phyloP scores from a whole-genome alignment of 2,888 invertebrate species.

The Spilosoma lubricipeda region DNA sequence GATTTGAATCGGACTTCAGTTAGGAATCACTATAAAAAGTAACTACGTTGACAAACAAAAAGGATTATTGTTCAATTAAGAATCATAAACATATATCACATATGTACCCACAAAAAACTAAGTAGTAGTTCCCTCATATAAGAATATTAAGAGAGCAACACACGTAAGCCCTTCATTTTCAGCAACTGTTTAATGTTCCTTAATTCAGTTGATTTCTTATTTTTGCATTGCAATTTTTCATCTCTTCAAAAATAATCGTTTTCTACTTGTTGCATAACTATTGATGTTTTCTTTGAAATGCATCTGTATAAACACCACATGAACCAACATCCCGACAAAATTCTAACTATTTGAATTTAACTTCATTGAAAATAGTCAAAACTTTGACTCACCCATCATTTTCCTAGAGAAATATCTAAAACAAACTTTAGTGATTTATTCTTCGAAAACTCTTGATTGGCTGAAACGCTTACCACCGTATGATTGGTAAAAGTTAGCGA shows the following conservation, averaged over 20 bases:
- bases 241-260: background rate
- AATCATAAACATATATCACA: no score
- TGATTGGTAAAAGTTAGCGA: background rate
- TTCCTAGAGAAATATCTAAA: background rate
- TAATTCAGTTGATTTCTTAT: background rate
- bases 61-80: no score
- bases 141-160: background rate
- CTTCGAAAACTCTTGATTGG: slow-evolving; percentile 3
- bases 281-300: background rate
- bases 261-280: background rate
- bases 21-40: no score
- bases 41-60: no score
- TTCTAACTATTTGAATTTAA: background rate
- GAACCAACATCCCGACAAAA: background rate
- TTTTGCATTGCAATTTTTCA: background rate
- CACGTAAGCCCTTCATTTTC: background rate
- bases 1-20: no score
- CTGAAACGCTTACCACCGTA: background rate
- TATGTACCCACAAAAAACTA: no score
- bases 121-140: no score
- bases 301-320: background rate
- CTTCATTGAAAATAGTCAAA: background rate
- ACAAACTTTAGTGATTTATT: background rate
- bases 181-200: background rate
- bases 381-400: background rate